Evolutionary conservation across 2,888 invertebrate species (phyloP), one percentile per base, ranked within the genome.

Genomic region (Coenonympha arcania): DNA sequence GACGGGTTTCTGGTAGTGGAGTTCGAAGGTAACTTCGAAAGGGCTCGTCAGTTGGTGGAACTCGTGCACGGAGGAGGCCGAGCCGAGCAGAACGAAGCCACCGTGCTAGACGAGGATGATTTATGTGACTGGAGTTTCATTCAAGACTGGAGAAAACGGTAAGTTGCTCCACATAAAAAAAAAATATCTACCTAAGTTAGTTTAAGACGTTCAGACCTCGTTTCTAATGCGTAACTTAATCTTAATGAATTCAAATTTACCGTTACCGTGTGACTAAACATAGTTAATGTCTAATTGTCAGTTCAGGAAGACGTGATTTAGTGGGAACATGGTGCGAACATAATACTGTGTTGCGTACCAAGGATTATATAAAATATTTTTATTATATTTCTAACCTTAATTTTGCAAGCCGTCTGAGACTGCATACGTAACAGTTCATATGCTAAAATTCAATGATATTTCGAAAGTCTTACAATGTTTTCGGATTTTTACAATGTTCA

Each of bases 51-150:
- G 63, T 77, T 91, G 62, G 89, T 92, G 50, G 89, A 91, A 53
- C 71, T 88, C 57, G 84, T 89, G 49, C 79, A 84, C 45, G 88
- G 84, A 9, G 81, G 81, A 1, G 78, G 77, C 55, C 77, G 77
- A 48, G 50, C 63, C 2, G 81, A 85, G 44, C 84, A 79, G 45
- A 84, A 85, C 54, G 87, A 87, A 52, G 84, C 85, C 0, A 84
- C 73, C 1, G 72, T 85, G 37, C 68, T 85, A 16, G 87, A 87
- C 39, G 84, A 85, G 47, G 83, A 84, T 24, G 82, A 80, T 63
- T 88, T 88, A 57, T 90, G 90, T 56, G 92, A 92, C 70, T 92
- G 92, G 92, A 91, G 92, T 68, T 92, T 91, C 70, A 91, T 92
- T 41, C 92, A 92, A 73, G 89, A 90, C 67, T 92, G 92, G 92